Percentiles rank a stretch among this genome's conserved stretches.
phyloP scores from a whole-genome alignment of 37 sponge, comb jelly and placozoan genomes.

The Axinella damicornis region DNA sequence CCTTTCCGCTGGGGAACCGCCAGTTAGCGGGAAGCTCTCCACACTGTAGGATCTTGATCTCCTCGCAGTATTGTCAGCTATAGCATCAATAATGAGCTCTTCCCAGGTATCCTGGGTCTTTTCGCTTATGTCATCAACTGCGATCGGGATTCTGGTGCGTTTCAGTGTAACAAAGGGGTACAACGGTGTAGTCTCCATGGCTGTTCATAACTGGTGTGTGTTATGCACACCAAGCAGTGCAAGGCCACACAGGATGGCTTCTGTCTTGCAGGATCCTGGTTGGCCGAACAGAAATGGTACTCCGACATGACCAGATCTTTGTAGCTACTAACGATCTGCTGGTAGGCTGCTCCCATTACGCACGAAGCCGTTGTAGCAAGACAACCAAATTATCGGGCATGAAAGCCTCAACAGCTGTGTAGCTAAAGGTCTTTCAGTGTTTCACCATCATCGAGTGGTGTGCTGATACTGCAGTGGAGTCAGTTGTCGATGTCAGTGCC shows the following conservation, averaged over 20 bases:
- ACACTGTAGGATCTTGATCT: constrained; percentile 8
- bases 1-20: not conserved
- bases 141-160: not conserved
- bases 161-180: not conserved
- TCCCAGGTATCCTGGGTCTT: constrained; percentile 4
- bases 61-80: not conserved
- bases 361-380: not conserved
- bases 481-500: not conserved
- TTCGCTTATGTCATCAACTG: constrained; percentile 15
- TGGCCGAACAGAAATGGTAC: too few species aligned
- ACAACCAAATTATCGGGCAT: not conserved
- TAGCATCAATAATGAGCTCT: constrained; percentile 18
- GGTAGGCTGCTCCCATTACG: too few species aligned
- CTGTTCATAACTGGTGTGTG: not conserved
- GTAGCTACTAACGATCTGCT: too few species aligned
- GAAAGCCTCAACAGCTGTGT: not conserved
- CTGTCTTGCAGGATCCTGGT: too few species aligned
- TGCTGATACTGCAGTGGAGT: not conserved
- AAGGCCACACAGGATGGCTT: not conserved
- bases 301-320: too few species aligned
- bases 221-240: constrained; percentile 6
- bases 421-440: not conserved
- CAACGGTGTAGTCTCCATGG: not conserved
- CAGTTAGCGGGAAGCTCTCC: not conserved
- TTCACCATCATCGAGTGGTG: constrained; percentile 2